Base-by-base conservation (phyloP, 2,888 invertebrate genomes). In the Sericinus montela region DNA sequence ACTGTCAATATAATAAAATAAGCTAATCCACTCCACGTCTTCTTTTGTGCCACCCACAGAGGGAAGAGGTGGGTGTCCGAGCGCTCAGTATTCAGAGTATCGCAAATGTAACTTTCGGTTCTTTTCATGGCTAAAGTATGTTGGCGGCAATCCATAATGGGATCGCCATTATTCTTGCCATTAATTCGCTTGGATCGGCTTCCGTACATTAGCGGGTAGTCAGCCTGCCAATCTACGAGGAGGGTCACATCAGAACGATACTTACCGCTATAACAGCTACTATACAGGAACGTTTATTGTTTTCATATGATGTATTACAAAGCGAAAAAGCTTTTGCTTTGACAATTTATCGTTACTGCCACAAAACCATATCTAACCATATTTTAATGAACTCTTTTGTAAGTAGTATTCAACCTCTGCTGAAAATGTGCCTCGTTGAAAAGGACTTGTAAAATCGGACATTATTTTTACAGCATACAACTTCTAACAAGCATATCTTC, bases 81-180 rank as follows among this genome's bases (percentile, higher is more conserved):
- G 75, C 75, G 83, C 78, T 86, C 88, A 83, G 87, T 88, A 88
- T 88, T 87, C 87, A 87, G 82, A 86, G 87, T 87, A 87, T 88
- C 87, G 87, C 85, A 87, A 88, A 87, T 87, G 88, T 87, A 87
- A 88, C 87, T 88, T 88, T 88, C 86, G 87, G 87, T 87, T 88
- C 88, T 87, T 88, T 88, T 88, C 87, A 88, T 88, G 81, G 78
- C 84, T 88, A 87, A 88, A 88, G 87, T 87, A 88, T 87, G 88
- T 88, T 89, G 89, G 89, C 89, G 88, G 88, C 89, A 87, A 89
- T 89, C 89, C 89, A 89, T 89, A 89, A 89, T 89, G 89, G 89
- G 83, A 85, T 87, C 80, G 85, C 88, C 87, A 88, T 89, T 89
- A 88, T 88, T 88, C 88, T 86, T 88, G 81, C 88, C 86, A 87